Conservation (phyloP, 2,113 vertebrate genomes). For the Brienomyrus brachyistius region DNA sequence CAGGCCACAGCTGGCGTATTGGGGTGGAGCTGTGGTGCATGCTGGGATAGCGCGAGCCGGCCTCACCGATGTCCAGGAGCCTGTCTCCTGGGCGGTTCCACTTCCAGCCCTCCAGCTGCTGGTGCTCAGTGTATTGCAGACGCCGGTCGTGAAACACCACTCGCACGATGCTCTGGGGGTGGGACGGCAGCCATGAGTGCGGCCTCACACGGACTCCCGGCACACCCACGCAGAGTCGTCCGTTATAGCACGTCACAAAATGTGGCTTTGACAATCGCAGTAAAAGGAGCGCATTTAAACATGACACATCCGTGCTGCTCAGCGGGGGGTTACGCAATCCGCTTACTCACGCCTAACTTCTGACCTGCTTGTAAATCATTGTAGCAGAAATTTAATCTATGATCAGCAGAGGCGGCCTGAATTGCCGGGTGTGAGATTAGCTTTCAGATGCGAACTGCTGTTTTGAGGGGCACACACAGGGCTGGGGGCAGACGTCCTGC, state of each 20-base stretch:
- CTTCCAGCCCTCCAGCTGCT: slow-evolving; percentile 94
- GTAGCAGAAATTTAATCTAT: neutral
- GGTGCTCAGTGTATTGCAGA: slow-evolving; percentile 92
- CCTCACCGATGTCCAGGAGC: slow-evolving; percentile 77
- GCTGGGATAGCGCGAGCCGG: slow-evolving; percentile 48
- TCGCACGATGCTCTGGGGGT: slow-evolving; percentile 60
- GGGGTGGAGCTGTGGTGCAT: neutral
- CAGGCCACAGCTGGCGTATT: neutral
- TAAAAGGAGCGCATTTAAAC: neutral
- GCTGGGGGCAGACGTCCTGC: neutral
- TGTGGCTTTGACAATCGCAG: neutral
- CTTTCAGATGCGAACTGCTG: neutral
- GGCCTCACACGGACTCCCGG: neutral
- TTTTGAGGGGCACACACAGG: neutral
- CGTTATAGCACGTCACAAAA: neutral
- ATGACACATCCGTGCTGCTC: neutral
- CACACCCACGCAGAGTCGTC: neutral
- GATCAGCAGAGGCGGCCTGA: neutral
- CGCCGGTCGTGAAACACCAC: slow-evolving; percentile 72
- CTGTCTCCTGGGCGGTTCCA: slow-evolving; percentile 95
- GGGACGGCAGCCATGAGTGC: neutral
- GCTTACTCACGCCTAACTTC: neutral
- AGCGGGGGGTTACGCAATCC: neutral
- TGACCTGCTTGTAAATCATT: neutral
- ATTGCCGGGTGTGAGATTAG: neutral